Base-by-base conservation (phyloP, 2,888 invertebrate genomes). In the Sussaba pulchella region DNA sequence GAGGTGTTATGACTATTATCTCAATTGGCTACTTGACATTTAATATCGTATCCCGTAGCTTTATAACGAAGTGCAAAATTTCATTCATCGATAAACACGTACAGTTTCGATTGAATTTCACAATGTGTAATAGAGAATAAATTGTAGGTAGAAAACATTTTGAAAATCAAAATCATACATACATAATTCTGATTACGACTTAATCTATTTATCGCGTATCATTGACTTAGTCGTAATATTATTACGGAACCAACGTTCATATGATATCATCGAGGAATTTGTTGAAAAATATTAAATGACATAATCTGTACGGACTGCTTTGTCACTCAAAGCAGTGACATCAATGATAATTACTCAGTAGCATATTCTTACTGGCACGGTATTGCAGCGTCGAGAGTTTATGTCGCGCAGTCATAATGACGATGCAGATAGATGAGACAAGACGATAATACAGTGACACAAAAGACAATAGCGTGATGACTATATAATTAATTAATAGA, bases 301-400 rank as follows among this genome's bases (percentile, higher is more conserved):
- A 45, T 19, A 26, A 21, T 12, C 4, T 41, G 36, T 19, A 41
- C 14, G 26, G 36, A 8, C 59, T 69, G 72, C 69, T 45, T 57
- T 39, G 73, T 69, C 77, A 81, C 45, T 31, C 47, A 39, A 50
- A 50, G 57, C 57, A 66, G 69, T 63, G 31, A 64, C 69, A 73
- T 81, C 72, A 64, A 69, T 36, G 31, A 78, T 69, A 31, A 76
- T 72, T 63, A 76, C 64, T 67, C n/a, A n/a, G n/a, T n/a, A n/a
- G n/a, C 66, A 57, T 69, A 67, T 31, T 73, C 63, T 77, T 70
- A 69, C 21, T n/a, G 8, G 39, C n/a, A 39, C 17, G 14, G 9
- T 9, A 39, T 64, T 57, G 50, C 26, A 73, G 36, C 10, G 24
- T 14, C 10, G 39, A 21, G 50, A 41, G 17, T n/a, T n/a, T n/a